Base-by-base conservation (phyloP, 2,113 vertebrate species). In the Dinomys branickii region DNA sequence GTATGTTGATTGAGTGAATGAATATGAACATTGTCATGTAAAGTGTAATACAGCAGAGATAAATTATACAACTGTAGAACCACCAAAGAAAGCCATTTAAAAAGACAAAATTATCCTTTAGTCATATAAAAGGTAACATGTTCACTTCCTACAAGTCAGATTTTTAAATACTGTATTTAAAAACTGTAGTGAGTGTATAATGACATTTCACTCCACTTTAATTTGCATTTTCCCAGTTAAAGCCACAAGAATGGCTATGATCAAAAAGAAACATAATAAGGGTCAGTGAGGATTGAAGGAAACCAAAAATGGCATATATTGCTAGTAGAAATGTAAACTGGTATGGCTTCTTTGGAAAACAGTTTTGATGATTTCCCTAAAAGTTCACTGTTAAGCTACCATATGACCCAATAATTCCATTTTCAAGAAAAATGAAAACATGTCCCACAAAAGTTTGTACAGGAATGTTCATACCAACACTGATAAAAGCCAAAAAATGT, bases 21-120 rank as follows among this genome's bases (percentile, higher is more conserved):
- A 92, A 84, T 50, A 61, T 28, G 20, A 30, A 75, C n/a, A 86
- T 5, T 86, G n/a, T 41, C 59, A 75, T 14, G 77, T 41, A 41
- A 89, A 63, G 5, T 50, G 80, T 59, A 80, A 88, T 61, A 87
- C 5, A 87, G n/a, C 35, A 83, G 54, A 91, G 7, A 75, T 38
- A 88, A 85, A 88, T 81, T 47, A 84, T 73, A 28, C 84, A 87
- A 75, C 75, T 71, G 41, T 35, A 93, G 28, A 28, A 71, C 24
- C 11, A 77, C 61, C 28, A 4, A 67, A 82, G n/a, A n/a, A 95
- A 88, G 26, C 19, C 17, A 33, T 30, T 94, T 80, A 41, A 80
- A 94, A 89, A 80, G 19, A 20, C 61, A 92, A 65, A 89, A 94
- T 71, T 56, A 94, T 73, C 56, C 88, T 56, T 52, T 52, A 90